phyloP scores from a whole-genome alignment of 2,113 vertebrate species.

The Thinocorus orbignyianus region DNA sequence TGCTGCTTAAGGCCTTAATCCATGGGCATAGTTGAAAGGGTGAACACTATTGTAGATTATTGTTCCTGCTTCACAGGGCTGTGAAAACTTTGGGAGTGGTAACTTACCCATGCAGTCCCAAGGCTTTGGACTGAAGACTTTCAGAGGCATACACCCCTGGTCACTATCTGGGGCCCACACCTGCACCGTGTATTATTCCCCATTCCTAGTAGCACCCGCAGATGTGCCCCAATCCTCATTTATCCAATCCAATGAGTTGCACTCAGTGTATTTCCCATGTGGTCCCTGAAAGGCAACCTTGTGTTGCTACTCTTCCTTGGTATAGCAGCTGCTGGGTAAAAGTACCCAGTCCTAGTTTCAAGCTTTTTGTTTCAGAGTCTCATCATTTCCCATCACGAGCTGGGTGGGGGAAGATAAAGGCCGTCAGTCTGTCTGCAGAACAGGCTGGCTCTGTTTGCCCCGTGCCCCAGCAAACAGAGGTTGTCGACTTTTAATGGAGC shows the following conservation, averaged over 20 bases:
- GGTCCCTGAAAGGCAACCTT: background rate
- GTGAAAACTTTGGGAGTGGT: background rate
- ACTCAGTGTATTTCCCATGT: background rate
- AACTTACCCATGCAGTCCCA: accelerated
- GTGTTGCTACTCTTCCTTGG: background rate
- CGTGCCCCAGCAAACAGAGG: conserved; percentile 53
- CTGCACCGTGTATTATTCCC: background rate
- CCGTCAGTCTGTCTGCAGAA: conserved; percentile 84
- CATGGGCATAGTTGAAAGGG: background rate
- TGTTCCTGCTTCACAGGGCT: no score
- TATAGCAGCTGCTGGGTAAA: background rate
- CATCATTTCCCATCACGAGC: conserved; percentile 56
- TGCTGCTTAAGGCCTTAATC: background rate
- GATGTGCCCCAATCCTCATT: background rate
- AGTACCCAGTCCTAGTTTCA: background rate
- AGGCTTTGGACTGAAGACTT: background rate
- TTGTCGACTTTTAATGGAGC: conserved; percentile 64
- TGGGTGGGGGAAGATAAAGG: conserved; percentile 76
- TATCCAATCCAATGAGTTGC: accelerated
- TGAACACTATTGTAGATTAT: background rate
- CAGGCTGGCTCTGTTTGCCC: conserved; percentile 78
- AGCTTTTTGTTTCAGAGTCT: conserved; percentile 33
- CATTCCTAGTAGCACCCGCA: background rate
- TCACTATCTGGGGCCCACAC: background rate
- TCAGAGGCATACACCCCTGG: background rate